Conservation (phyloP, 2,888 invertebrate species). For the Cheilosia soror region DNA sequence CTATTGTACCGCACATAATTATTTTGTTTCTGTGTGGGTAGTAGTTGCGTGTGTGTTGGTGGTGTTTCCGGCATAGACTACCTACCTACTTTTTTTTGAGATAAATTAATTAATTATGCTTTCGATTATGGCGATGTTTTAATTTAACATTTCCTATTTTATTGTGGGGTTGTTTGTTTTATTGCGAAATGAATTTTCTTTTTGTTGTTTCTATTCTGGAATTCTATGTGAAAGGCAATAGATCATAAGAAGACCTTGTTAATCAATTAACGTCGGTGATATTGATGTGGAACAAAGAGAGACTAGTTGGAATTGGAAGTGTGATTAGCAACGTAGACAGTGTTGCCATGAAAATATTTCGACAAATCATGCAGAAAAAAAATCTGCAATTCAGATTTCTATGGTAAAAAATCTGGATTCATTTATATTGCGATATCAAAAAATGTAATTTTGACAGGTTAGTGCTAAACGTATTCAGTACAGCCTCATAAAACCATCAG, state of each 20-base stretch:
- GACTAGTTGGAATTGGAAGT: neutral
- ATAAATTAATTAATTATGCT: conserved; percentile 45
- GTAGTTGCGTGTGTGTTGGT: neutral
- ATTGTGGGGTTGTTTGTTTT: neutral
- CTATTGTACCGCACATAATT: neutral
- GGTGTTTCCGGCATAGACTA: conserved; percentile 39
- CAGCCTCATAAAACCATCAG: no score
- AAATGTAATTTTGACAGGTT: no score
- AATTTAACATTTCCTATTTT: conserved; percentile 2
- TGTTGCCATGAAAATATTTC: no score
- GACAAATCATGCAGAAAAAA: no score
- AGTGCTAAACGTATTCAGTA: no score
- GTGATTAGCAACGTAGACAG: no score
- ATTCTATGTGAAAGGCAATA: conserved; percentile 24
- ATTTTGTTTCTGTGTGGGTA: conserved; percentile 3
- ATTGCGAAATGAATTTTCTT: neutral
- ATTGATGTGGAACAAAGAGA: neutral
- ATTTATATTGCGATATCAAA: no score
- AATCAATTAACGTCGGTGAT: conserved; percentile 27
- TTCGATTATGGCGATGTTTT: conserved; percentile 30
- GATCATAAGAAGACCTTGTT: conserved; percentile 44
- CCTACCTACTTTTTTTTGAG: neutral
- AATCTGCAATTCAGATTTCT: no score
- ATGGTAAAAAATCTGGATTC: no score
- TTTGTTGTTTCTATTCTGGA: conserved; percentile 16